Conservation (phyloP, 2,888 invertebrate species). For the Cerastis rubricosa region DNA sequence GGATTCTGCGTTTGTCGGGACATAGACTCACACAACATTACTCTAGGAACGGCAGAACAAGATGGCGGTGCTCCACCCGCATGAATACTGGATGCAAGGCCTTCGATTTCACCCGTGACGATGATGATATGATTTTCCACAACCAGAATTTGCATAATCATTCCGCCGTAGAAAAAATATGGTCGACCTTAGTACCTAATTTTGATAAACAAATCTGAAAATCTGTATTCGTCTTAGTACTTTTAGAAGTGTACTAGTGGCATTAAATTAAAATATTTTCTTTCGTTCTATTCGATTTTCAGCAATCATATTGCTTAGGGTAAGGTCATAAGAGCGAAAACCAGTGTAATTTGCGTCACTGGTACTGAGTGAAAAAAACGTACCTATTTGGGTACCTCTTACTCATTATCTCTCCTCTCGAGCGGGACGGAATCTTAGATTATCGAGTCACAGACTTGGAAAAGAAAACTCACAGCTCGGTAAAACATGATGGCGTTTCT, state of each 20-base stretch:
- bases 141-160: neutral
- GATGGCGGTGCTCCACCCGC: slow-evolving; percentile 72
- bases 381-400: neutral
- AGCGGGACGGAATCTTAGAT: too few relatives aligned
- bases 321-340: neutral
- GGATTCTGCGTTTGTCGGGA: slow-evolving; percentile 51
- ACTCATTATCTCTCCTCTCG: neutral
- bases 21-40: slow-evolving; percentile 72
- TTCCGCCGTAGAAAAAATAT: neutral
- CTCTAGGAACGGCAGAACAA: slow-evolving; percentile 57
- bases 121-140: neutral
- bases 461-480: too few relatives aligned
- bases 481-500: too few relatives aligned
- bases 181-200: neutral
- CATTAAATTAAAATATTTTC: too few relatives aligned
- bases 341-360: neutral
- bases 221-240: neutral
- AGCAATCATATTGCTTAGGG: neutral
- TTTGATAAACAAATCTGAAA: neutral
- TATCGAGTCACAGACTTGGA: too few relatives aligned
- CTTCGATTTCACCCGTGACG: neutral
- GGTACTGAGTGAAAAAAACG: too few relatives aligned
- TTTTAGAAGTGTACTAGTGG: neutral
- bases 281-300: too few relatives aligned
- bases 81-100: slow-evolving; percentile 4